Base-by-base conservation (phyloP, 1,140 invertebrate species). In the Hydropsyche tenuis region DNA sequence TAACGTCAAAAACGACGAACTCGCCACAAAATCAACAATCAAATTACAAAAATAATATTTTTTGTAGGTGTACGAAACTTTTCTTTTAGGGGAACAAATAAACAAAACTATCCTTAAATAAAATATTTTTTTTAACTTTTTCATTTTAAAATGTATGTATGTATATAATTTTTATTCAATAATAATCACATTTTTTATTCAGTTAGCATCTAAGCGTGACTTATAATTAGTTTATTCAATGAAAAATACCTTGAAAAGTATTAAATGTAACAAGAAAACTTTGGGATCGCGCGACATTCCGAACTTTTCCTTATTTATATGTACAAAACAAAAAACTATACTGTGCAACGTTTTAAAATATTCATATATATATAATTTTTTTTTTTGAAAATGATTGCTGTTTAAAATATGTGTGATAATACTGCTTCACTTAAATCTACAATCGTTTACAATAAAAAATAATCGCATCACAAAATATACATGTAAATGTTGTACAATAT, bases 201-300 rank as follows among this genome's bases (percentile, higher is more conserved):
- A 75, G 71, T 77, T 77, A 77, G 73, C 73, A 53, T 77, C 74
- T 73, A 71, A 77, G 73, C 73, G 76, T 77, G 73, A 77, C 76
- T 75, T 77, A 75, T 42, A 68, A 60, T 74, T 60, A 56, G 51
- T 56, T 48, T 56, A 56, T 69, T 73, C 66, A 75, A 75, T 75
- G 70, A 77, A 77, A 60, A 77, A 77, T 77, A 77, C 73, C 70
- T 74, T 77, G 70, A 74, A 70, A 77, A 77, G 43, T 76, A 71
- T 73, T 65, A 62, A 73, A 69, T 73, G 73, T 74, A 70, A 51
- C 23, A 56, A 37, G 68, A 70, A 56, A 25, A 25, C 48, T 56
- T 60, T 25, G 63, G 23, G 63, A 65, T 18, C 66, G 46, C 66
- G 46, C 30, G 27, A 63, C 23, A 23, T 14, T 23, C 30, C 30